Percentiles rank a stretch among this genome's conserved stretches.
These are phyloP conservation scores for Epizoanthus ramosus DNA, from an alignment of 92 coral and sea anemone genomes.

Conservation along the genomic window DNA sequence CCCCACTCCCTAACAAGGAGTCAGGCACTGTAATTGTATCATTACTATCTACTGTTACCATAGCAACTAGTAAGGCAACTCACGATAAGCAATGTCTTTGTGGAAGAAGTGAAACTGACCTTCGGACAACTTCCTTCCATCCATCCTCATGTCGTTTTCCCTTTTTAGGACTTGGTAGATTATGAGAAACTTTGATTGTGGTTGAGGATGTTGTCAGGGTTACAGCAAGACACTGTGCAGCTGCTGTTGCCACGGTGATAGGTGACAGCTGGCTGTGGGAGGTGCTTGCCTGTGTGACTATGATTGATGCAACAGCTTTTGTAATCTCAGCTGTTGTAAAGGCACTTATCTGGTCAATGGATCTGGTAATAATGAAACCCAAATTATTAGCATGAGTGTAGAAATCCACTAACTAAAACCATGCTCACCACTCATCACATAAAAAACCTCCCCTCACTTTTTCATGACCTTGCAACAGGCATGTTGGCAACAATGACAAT, in stretches of 20 bases:
- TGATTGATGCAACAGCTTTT: conserved; percentile 91
- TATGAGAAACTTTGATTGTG: conserved; percentile 75
- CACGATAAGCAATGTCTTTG: conserved; percentile 9
- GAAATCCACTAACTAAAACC: too few relatives aligned
- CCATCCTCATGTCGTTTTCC: conserved; percentile 95
- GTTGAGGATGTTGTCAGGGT: conserved; percentile 90
- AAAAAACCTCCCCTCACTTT: too few relatives aligned
- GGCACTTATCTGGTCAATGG: conserved; percentile 76
- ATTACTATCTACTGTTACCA: not conserved
- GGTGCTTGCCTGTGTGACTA: conserved; percentile 83
- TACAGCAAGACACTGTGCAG: conserved; percentile 95
- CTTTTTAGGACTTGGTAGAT: conserved; percentile 89
- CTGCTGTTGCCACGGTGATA: conserved; percentile 98
- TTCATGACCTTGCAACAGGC: too few relatives aligned
- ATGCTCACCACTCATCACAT: too few relatives aligned
- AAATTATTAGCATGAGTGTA: too few relatives aligned
- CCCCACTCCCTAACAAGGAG: too few relatives aligned
- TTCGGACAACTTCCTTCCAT: conserved; percentile 97
- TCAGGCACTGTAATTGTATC: too few relatives aligned
- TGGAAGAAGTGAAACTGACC: conserved; percentile 49
- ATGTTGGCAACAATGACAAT: too few relatives aligned
- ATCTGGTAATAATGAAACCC: conserved; percentile 42
- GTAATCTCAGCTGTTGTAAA: conserved; percentile 90
- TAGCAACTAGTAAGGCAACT: conserved; percentile 3
- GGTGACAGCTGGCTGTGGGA: conserved; percentile 94